Percentiles rank a stretch among this genome's conserved stretches.
phyloP scores from a whole-genome alignment of 2,888 invertebrate species.

The Euplexia lucipara region DNA sequence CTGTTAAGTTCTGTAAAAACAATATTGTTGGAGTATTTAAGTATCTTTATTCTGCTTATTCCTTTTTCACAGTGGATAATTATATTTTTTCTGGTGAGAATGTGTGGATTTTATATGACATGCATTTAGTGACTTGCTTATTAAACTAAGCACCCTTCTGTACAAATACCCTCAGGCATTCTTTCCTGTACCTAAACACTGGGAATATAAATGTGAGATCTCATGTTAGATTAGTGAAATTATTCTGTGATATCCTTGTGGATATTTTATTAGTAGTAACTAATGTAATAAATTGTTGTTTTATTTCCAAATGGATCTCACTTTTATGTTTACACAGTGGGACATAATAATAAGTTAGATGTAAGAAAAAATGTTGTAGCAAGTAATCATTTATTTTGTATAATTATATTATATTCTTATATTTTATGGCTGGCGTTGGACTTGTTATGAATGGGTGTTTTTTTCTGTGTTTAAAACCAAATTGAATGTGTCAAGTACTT shows the following conservation, averaged over 20 bases:
- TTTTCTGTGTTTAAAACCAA: slow-evolving; percentile 68
- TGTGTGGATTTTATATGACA: slow-evolving; percentile 43
- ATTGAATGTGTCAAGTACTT: slow-evolving; percentile 71
- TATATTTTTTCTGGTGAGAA: slow-evolving; percentile 48
- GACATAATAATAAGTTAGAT: slow-evolving; percentile 64
- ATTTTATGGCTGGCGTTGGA: slow-evolving; percentile 70
- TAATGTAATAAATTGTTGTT: slow-evolving; percentile 66
- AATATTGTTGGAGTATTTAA: slow-evolving; percentile 48
- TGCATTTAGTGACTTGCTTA: slow-evolving; percentile 75
- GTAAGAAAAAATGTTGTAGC: slow-evolving; percentile 66
- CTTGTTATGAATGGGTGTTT: slow-evolving; percentile 63
- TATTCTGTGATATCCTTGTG: slow-evolving; percentile 80
- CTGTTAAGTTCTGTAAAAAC: slow-evolving; percentile 49
- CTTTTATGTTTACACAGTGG: slow-evolving; percentile 83
- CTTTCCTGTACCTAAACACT: slow-evolving; percentile 67
- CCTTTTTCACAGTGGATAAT: slow-evolving; percentile 36
- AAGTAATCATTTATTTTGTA: slow-evolving; percentile 68
- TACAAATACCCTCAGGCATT: slow-evolving; percentile 60
- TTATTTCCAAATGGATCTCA: slow-evolving; percentile 80
- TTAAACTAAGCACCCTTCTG: slow-evolving; percentile 30
- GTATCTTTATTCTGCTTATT: slow-evolving; percentile 50
- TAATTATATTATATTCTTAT: slow-evolving; percentile 65
- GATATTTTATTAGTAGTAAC: slow-evolving; percentile 76
- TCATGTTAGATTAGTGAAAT: slow-evolving; percentile 74
- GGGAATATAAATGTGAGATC: slow-evolving; percentile 85